These are phyloP conservation scores for Aplodontia rufa DNA, from an alignment of 2,113 vertebrate species.

Conservation along the genomic window DNA sequence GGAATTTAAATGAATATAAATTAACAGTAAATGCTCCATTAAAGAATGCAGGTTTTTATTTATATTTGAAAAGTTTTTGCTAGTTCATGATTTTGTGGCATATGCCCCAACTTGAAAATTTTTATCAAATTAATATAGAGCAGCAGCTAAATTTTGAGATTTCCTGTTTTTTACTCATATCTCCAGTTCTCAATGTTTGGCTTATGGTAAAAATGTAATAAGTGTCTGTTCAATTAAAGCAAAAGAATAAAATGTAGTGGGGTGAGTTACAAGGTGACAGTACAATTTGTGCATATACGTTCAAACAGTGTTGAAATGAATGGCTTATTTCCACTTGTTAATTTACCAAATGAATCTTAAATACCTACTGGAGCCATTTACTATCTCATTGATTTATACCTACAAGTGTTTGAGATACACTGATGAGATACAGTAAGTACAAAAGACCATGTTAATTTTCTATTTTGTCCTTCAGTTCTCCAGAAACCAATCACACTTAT, in stretches of 20 bases:
- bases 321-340: background rate
- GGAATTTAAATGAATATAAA: conserved; percentile 62
- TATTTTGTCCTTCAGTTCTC: background rate
- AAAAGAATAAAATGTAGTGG: background rate
- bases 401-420: background rate
- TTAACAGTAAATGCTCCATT: conserved; percentile 51
- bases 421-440: background rate
- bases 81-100: conserved; percentile 13
- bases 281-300: background rate
- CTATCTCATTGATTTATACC: background rate
- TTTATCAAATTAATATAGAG: background rate
- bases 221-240: background rate
- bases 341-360: conserved; percentile 40
- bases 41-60: background rate
- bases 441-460: background rate
- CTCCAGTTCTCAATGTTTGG: background rate
- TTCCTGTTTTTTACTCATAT: background rate
- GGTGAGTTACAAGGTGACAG: background rate
- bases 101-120: background rate
- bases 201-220: background rate
- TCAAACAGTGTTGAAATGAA: background rate
- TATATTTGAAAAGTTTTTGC: background rate
- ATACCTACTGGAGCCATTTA: background rate
- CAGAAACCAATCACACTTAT: background rate
- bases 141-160: background rate